These are phyloP conservation scores for Mustela nigripes DNA, from an alignment of 2,113 vertebrate species.

Conservation along the genomic window DNA sequence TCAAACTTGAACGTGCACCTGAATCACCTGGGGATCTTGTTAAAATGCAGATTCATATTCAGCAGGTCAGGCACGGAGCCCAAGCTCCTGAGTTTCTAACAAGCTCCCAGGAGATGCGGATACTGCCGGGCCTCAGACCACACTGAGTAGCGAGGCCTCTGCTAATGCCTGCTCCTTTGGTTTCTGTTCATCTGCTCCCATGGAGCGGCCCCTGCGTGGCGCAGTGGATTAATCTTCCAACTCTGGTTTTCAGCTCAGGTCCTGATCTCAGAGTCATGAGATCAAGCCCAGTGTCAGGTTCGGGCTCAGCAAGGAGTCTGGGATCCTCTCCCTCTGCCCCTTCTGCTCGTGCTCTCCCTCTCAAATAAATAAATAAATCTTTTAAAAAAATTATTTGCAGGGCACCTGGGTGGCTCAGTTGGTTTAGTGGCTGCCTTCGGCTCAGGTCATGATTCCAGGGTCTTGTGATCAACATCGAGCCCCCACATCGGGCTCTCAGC, in stretches of 20 bases:
- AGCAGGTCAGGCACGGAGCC: neutral
- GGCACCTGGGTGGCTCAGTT: too few species aligned
- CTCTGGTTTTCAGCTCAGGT: neutral
- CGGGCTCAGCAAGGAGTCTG: neutral
- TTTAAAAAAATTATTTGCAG: neutral
- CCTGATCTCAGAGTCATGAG: neutral
- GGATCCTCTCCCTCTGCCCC: neutral
- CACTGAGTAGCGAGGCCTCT: neutral
- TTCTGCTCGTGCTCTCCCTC: neutral
- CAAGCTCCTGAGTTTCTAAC: neutral
- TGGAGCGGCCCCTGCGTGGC: neutral
- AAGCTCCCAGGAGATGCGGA: neutral
- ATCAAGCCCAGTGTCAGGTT: neutral
- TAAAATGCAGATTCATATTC: slow-evolving; percentile 1
- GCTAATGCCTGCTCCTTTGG: neutral
- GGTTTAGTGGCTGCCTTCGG: too few species aligned
- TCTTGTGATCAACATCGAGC: too few species aligned
- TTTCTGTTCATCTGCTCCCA: neutral
- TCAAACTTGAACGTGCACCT: slow-evolving; percentile 18
- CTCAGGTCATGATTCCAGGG: too few species aligned
- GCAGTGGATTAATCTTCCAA: neutral
- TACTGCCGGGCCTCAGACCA: neutral
- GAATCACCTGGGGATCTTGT: slow-evolving; percentile 42
- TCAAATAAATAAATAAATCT: neutral
- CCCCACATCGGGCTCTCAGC: too few species aligned